Evolutionary conservation across 2,888 invertebrate genomes (phyloP).

Genomic region (Ormyrus pomaceus): DNA sequence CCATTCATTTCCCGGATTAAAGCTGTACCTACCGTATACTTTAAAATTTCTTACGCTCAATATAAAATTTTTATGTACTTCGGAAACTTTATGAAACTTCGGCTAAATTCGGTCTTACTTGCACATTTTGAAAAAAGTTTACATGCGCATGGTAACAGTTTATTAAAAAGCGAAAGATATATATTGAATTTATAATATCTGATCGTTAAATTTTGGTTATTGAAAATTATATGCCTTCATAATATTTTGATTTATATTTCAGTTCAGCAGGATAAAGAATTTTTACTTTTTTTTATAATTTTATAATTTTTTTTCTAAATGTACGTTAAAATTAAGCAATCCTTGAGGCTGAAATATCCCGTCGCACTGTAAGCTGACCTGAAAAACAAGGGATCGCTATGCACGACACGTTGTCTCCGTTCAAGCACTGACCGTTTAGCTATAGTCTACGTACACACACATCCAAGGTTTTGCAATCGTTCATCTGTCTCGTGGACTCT

Average conservation of each 20-base stretch:
- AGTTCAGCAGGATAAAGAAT: too few species aligned
- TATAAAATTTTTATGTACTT: constrained; percentile 55
- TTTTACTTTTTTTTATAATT: too few species aligned
- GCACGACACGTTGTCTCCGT: not conserved
- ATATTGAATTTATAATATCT: not conserved
- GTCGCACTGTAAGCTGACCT: not conserved
- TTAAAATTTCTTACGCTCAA: constrained; percentile 55
- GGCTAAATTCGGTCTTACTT: constrained; percentile 39
- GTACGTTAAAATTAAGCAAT: too few species aligned
- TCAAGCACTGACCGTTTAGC: not conserved
- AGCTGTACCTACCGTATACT: constrained; percentile 58
- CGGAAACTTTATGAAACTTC: constrained; percentile 39
- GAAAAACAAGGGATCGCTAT: not conserved
- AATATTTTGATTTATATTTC: too few species aligned
- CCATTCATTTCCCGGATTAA: constrained; percentile 58
- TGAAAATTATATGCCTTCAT: too few species aligned
- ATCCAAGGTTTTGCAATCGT: constrained; percentile 29
- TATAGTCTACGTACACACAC: not conserved
- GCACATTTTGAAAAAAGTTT: constrained; percentile 30
- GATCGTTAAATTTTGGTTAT: too few species aligned
- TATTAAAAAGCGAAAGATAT: not conserved
- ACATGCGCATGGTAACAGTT: not conserved
- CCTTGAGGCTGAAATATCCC: too few species aligned
- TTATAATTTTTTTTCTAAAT: too few species aligned
- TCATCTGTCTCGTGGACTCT: constrained; percentile 14